A percentile compares a stretch with the other conserved stretches of the same genome.
Evolutionary conservation across 2,113 vertebrate genomes (phyloP).

Genomic region (Rhegmatorhina hoffmannsi): DNA sequence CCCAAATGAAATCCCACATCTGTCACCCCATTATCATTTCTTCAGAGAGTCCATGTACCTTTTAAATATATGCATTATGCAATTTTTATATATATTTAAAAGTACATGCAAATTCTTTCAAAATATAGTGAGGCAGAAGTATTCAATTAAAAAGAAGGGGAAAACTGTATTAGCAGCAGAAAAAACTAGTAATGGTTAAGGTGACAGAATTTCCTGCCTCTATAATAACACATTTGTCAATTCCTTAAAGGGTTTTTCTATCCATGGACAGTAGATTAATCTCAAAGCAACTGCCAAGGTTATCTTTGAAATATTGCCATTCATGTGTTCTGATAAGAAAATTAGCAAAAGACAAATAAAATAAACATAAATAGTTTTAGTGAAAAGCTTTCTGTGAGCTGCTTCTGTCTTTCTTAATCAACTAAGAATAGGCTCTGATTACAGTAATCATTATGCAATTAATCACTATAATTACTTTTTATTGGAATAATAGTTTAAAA

Average conservation of each 20-base stretch:
- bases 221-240: not conserved
- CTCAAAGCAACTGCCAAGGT: not conserved
- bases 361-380: constrained; percentile 56
- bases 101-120: not conserved
- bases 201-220: not conserved
- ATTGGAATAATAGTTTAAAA: constrained; percentile 72
- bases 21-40: not conserved
- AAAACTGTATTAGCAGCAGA: not conserved
- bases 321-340: constrained; percentile 6
- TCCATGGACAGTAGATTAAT: not conserved
- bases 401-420: constrained; percentile 76
- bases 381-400: constrained; percentile 50
- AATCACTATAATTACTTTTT: constrained; percentile 77
- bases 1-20: not conserved
- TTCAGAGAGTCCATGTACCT: not conserved
- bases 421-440: constrained; percentile 74
- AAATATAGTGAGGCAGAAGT: not conserved
- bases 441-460: constrained; percentile 75
- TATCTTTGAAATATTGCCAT: not conserved
- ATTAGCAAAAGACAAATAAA: constrained; percentile 43
- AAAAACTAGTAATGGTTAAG: not conserved
- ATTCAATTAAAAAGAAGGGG: not conserved
- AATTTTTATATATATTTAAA: not conserved
- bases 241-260: not conserved
- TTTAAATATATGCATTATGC: not conserved